These are phyloP conservation scores for Smithornis capensis DNA, from an alignment of 2,113 vertebrate species.

Conservation along the genomic window DNA sequence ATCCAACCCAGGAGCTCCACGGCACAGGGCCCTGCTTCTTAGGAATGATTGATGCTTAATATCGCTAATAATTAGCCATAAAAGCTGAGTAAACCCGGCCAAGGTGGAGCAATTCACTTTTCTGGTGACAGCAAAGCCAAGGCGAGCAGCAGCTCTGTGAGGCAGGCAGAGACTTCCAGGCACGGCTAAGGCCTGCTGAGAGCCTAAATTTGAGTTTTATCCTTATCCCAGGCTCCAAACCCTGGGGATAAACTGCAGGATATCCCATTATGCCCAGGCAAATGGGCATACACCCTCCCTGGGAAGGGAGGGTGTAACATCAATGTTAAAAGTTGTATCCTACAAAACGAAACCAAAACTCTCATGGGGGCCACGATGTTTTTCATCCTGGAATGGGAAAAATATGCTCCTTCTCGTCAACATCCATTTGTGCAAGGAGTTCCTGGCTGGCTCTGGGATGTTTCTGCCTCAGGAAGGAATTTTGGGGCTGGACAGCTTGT, in stretches of 20 bases:
- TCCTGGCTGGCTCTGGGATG: neutral
- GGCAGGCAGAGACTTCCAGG: neutral
- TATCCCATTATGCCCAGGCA: no score
- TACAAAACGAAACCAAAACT: neutral
- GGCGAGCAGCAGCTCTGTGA: neutral
- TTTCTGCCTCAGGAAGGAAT: neutral
- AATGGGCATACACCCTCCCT: no score
- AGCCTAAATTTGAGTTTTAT: neutral
- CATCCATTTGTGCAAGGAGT: neutral
- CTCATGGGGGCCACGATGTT: fast-evolving
- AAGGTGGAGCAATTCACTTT: neutral
- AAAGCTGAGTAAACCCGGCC: neutral
- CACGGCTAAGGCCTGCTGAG: neutral
- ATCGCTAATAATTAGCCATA: no score
- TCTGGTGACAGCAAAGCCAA: neutral
- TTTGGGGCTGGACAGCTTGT: neutral
- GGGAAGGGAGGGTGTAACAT: neutral
- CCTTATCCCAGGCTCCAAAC: neutral
- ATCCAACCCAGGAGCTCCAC: neutral
- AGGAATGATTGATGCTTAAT: neutral
- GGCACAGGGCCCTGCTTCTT: neutral
- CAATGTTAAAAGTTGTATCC: fast-evolving
- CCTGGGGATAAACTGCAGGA: neutral
- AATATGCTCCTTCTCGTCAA: neutral
- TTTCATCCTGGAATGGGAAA: neutral